Conservation (phyloP, 1,140 invertebrate genomes). For the Colletes latitarsis region DNA sequence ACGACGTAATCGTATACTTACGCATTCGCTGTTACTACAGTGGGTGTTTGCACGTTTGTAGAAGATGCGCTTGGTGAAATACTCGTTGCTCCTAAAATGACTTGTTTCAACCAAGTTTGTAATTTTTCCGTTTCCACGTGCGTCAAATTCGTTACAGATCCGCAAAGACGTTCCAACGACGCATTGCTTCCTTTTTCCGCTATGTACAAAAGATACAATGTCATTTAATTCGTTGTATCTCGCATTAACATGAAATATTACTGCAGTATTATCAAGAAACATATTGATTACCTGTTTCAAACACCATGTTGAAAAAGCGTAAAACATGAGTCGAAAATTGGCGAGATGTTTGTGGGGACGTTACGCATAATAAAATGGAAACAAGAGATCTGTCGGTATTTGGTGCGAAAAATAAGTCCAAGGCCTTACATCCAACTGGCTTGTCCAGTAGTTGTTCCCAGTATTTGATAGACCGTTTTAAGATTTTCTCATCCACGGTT, state of each 20-base stretch:
- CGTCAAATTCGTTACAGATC: constrained; percentile 85
- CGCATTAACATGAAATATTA: too few relatives aligned
- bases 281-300: constrained; percentile 87
- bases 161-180: constrained; percentile 86
- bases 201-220: constrained; percentile 26
- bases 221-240: constrained; percentile 46
- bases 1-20: neutral
- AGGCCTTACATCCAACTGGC: constrained; percentile 88
- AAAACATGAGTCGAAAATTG: constrained; percentile 89
- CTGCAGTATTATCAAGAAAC: too few relatives aligned
- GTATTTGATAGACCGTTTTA: constrained; percentile 88
- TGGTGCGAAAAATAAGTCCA: constrained; percentile 90
- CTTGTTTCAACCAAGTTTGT: constrained; percentile 87
- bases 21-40: constrained; percentile 59
- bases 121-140: constrained; percentile 85
- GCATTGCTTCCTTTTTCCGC: constrained; percentile 83
- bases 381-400: constrained; percentile 84
- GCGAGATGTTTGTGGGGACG: constrained; percentile 85
- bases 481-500: constrained; percentile 85
- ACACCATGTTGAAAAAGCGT: constrained; percentile 90
- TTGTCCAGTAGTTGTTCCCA: constrained; percentile 93
- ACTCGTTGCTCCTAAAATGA: constrained; percentile 83
- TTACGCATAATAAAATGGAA: constrained; percentile 88
- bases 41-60: constrained; percentile 78
- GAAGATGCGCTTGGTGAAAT: constrained; percentile 76